Percentiles rank a stretch among this genome's conserved stretches.
phyloP scores from a whole-genome alignment of 2,113 vertebrate genomes.

The Smithornis capensis region DNA sequence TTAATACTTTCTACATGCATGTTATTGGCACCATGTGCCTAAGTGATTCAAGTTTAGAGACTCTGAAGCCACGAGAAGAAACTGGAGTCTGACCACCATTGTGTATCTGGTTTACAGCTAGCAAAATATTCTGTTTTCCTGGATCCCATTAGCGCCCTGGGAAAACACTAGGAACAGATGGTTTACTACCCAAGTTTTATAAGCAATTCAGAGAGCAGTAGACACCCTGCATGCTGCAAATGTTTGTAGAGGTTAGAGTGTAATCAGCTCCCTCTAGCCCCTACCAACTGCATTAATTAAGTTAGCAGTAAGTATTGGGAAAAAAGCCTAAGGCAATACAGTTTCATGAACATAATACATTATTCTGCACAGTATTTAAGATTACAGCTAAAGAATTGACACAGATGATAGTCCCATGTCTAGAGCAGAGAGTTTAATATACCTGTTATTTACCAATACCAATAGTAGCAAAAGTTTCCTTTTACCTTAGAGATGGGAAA shows the following conservation, averaged over 20 bases:
- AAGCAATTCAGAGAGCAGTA: not conserved
- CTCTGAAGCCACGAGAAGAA: not conserved
- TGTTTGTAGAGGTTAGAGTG: conserved; percentile 11
- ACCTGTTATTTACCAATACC: not conserved
- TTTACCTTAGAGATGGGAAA: not conserved
- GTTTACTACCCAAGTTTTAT: conserved; percentile 14
- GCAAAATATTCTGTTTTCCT: conserved; percentile 33
- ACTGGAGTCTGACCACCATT: not conserved
- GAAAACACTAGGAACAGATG: conserved; percentile 51
- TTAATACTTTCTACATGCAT: not conserved
- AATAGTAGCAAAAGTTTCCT: not conserved
- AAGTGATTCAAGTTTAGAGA: conserved; percentile 22
- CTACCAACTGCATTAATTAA: not conserved
- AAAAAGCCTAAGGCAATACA: not conserved
- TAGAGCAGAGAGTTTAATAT: not conserved
- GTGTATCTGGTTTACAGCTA: conserved; percentile 20
- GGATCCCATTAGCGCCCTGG: conserved; percentile 17
- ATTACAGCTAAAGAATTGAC: not conserved
- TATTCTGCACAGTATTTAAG: not conserved
- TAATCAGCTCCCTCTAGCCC: not conserved
- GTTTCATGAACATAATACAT: not conserved
- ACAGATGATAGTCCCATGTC: not conserved
- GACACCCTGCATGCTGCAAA: not conserved
- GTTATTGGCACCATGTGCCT: not conserved
- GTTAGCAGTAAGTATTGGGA: not conserved